phyloP scores from a whole-genome alignment of 1,140 invertebrate species.

The Rhagoletis zephyria region DNA sequence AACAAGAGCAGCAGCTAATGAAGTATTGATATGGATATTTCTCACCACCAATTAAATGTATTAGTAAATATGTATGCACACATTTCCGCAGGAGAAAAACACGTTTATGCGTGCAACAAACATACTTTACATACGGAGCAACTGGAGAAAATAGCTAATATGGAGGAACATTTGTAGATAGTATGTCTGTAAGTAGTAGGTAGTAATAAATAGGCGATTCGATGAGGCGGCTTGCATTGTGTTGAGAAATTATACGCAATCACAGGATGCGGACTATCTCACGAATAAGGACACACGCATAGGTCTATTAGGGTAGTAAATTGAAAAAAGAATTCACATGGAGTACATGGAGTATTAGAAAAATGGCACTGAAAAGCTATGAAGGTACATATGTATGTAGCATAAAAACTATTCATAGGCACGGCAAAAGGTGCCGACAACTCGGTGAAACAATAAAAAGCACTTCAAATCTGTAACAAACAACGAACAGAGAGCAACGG shows the following conservation, averaged over 20 bases:
- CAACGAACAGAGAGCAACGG: slow-evolving; percentile 17
- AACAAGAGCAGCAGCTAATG: not conserved
- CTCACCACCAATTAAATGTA: not conserved
- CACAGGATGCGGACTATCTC: not conserved
- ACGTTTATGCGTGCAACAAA: slow-evolving; percentile 18
- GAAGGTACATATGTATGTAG: not conserved
- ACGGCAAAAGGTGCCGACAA: slow-evolving; percentile 31
- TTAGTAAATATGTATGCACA: no score
- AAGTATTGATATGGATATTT: slow-evolving; percentile 18
- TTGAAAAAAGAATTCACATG: not conserved
- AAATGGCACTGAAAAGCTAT: not conserved
- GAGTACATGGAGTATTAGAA: not conserved
- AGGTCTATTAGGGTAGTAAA: not conserved
- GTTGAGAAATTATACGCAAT: slow-evolving; percentile 29
- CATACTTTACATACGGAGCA: not conserved
- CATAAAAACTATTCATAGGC: not conserved
- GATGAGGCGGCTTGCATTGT: not conserved
- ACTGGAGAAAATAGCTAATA: not conserved
- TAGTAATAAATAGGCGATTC: slow-evolving; percentile 28
- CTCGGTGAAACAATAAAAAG: slow-evolving; percentile 51
- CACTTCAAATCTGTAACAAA: slow-evolving; percentile 64
- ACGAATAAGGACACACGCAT: no score
- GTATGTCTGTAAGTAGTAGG: not conserved
- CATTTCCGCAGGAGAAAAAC: slow-evolving; percentile 7
- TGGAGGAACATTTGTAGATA: not conserved